Evolutionary conservation across 2,797 vertebrate species (phyloP).

Genomic region (Channa striata): DNA sequence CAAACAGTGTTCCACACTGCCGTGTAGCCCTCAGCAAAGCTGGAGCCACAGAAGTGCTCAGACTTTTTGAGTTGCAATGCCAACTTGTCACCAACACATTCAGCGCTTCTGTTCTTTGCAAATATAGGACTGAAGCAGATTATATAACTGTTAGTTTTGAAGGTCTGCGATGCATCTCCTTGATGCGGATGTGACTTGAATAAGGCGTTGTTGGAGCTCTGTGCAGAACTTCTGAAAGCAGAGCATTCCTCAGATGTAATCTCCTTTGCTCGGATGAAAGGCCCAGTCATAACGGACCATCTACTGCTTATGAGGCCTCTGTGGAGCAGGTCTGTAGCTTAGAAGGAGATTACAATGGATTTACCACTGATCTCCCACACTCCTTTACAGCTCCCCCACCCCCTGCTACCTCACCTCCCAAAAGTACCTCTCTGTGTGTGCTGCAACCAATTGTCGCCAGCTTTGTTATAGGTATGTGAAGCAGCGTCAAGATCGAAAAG

Average conservation of each 20-base stretch:
- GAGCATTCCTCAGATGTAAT: conserved; percentile 83
- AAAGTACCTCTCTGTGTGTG: conserved; percentile 42
- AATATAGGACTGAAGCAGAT: conserved; percentile 55
- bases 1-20: background rate
- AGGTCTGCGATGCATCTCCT: conserved; percentile 60
- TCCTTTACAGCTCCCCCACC: conserved; percentile 69
- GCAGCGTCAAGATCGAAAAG: conserved; percentile 50
- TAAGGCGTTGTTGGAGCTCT: conserved; percentile 59
- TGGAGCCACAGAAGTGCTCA: conserved; percentile 9
- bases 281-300: conserved; percentile 81
- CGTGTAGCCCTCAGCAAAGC: conserved; percentile 37
- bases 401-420: conserved; percentile 50
- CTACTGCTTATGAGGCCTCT: conserved; percentile 75
- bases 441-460: conserved; percentile 59
- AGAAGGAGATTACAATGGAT: conserved; percentile 86
- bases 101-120: conserved; percentile 28
- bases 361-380: conserved; percentile 81
- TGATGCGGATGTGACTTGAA: conserved; percentile 72
- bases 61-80: conserved; percentile 17
- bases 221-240: conserved; percentile 74
- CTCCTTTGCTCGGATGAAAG: conserved; percentile 83
- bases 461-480: conserved; percentile 64
- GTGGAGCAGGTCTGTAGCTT: conserved; percentile 78
- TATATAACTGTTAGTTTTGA: conserved; percentile 64
- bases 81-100: conserved; percentile 40